A percentile compares a stretch with the other conserved stretches of the same genome.
phyloP scores from a whole-genome alignment of 2,888 invertebrate genomes.

The Torymus texanus region DNA sequence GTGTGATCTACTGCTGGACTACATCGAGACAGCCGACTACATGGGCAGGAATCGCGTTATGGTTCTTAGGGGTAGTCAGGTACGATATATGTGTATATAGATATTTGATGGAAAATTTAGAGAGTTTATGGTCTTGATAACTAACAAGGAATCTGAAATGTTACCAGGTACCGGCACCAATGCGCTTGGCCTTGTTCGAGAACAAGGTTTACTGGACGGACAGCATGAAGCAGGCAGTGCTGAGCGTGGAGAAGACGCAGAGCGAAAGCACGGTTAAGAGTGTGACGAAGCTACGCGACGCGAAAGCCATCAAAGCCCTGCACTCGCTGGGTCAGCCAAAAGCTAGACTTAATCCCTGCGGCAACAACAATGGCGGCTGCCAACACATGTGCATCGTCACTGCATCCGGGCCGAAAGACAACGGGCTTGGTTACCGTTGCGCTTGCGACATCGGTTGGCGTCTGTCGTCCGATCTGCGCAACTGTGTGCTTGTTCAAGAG shows the following conservation, averaged over 20 bases:
- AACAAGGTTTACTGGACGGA: slow-evolving; percentile 94
- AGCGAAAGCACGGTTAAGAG: slow-evolving; percentile 87
- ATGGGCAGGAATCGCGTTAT: slow-evolving; percentile 88
- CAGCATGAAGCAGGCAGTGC: slow-evolving; percentile 90
- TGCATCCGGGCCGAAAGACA: slow-evolving; percentile 79
- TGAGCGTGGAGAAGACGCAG: slow-evolving; percentile 90
- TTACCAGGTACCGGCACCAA: slow-evolving; percentile 86
- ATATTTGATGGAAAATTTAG: neutral
- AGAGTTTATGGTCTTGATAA: neutral
- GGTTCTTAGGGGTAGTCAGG: slow-evolving; percentile 86
- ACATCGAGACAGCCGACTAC: slow-evolving; percentile 97
- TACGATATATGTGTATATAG: neutral
- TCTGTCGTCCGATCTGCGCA: slow-evolving; percentile 83
- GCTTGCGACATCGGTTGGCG: slow-evolving; percentile 91
- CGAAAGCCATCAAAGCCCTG: slow-evolving; percentile 88
- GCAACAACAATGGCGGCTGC: slow-evolving; percentile 91
- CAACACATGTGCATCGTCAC: slow-evolving; percentile 96
- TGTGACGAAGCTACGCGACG: slow-evolving; percentile 88
- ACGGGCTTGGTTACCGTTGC: slow-evolving; percentile 90
- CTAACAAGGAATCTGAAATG: too few species aligned
- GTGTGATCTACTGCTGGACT: slow-evolving; percentile 96
- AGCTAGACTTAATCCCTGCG: slow-evolving; percentile 86
- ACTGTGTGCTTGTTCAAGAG: slow-evolving; percentile 88
- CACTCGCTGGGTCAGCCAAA: slow-evolving; percentile 86
- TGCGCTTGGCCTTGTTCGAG: slow-evolving; percentile 89